Conservation (phyloP, 2,888 invertebrate species). For the Agrotis segetum region DNA sequence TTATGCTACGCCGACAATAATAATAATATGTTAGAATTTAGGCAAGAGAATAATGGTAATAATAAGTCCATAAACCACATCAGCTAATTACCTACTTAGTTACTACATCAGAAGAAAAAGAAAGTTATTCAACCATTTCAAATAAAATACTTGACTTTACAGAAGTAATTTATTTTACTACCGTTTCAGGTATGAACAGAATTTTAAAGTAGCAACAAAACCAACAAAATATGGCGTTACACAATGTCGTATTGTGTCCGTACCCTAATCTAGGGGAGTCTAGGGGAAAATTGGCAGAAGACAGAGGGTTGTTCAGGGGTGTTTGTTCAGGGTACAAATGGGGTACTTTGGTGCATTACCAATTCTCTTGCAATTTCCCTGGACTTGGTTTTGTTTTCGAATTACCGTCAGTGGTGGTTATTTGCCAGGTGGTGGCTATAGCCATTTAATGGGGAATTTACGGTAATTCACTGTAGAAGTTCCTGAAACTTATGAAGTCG, state of each 20-base stretch:
- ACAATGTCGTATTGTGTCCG: constrained; percentile 33
- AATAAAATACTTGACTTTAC: too few species aligned
- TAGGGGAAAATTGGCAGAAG: constrained; percentile 61
- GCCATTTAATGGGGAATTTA: constrained; percentile 12
- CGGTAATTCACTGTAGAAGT: constrained; percentile 16
- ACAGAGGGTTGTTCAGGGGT: constrained; percentile 51
- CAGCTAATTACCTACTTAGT: too few species aligned
- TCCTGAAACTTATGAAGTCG: constrained; percentile 2
- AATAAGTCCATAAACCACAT: too few species aligned
- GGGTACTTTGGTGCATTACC: constrained; percentile 72
- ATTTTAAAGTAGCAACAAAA: constrained; percentile 9
- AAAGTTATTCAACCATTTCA: too few species aligned
- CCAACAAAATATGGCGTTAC: background rate
- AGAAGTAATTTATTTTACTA: background rate
- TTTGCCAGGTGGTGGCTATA: constrained; percentile 39
- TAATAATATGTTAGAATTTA: too few species aligned
- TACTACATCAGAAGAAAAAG: too few species aligned
- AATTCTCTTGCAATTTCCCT: constrained; percentile 67
- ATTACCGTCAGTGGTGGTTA: constrained; percentile 42
- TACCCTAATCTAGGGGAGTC: constrained; percentile 51
- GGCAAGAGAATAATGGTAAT: too few species aligned
- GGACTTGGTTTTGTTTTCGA: constrained; percentile 56
- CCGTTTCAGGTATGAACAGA: background rate
- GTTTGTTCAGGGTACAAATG: constrained; percentile 67
- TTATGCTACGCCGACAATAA: too few species aligned